phyloP scores from a whole-genome alignment of 2,797 vertebrate species.

The Sebastes reedi region DNA sequence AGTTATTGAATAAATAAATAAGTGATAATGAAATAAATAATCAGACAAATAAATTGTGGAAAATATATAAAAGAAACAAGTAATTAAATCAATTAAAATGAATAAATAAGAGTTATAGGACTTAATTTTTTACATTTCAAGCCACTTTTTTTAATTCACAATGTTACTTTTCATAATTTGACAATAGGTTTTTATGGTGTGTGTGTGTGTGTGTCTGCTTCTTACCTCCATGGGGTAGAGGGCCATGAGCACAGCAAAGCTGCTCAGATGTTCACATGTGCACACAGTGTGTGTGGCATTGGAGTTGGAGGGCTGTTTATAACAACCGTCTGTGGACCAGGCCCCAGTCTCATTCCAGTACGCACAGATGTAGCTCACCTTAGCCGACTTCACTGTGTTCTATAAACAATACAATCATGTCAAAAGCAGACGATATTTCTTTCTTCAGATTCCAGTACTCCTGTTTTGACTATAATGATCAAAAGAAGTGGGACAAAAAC shows the following conservation, averaged over 20 bases:
- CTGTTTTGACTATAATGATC: background rate
- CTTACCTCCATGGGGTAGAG: constrained; percentile 84
- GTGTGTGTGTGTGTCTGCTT: background rate
- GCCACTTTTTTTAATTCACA: background rate
- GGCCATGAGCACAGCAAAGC: constrained; percentile 89
- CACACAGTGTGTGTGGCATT: constrained; percentile 73
- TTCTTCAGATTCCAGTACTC: background rate
- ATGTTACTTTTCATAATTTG: background rate
- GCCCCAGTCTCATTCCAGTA: constrained; percentile 78
- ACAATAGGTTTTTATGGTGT: background rate
- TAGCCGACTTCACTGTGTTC: background rate
- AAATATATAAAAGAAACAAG: background rate
- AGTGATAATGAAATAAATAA: background rate
- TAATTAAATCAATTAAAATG: background rate
- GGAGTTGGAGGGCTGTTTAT: background rate
- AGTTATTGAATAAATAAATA: background rate
- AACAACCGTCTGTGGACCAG: constrained; percentile 84
- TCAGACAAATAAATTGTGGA: background rate
- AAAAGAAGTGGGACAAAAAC: background rate
- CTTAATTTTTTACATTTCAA: background rate
- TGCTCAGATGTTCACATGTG: constrained; percentile 85
- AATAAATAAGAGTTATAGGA: background rate
- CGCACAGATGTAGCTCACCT: constrained; percentile 74
- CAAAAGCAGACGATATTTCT: background rate
- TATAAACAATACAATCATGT: constrained; percentile 22